Base-by-base conservation (phyloP, 2,888 invertebrate species). In the Oxycera nigricornis region DNA sequence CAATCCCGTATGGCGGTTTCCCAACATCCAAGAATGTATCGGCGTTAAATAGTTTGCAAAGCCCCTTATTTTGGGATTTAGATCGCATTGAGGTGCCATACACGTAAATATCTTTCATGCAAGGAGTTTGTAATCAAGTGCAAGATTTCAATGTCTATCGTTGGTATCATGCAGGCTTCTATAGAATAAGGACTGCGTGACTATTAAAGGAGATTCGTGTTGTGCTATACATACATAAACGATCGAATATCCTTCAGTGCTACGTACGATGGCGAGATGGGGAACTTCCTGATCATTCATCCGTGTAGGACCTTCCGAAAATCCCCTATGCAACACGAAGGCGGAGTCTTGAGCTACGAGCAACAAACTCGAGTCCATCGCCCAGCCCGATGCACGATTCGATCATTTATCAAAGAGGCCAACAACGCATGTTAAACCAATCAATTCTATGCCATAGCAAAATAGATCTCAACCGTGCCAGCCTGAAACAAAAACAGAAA, bases 341-440 rank as follows among this genome's bases (percentile, higher is more conserved):
- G 75, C 62, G 75, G 75, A 73, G 75, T 68, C 61, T 62, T 24
- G 46, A 14, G 14, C 2, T 31, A 52, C 24, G 22, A 52, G 11
- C 35, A 35, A 7, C 46, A 14, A 46, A 46, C 46, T 46, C 4
- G 6, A n/a, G 14, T 17, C 14, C 6, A 46, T 7, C 46, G 17
- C 3, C 3, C 3, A 14, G 14, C 17, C 14, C 72, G 39, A 59
- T 41, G 50, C 28, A 52, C 73, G 55, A 62, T 50, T 35, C 73
- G 73, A 73, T 75, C 75, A 75, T 75, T 75, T 75, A 75, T 75
- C 73, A 75, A 67, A 55, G 52, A 39, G 26, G 67, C 75, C 72
- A 68, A 70, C 70, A 59, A 59, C 67, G 52, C 75, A 73, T 55
- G 73, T 55, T 73, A 67, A 75, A 72, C 75, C 75, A 75, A 75